Base-by-base conservation (phyloP, 2,797 vertebrate species). In the Decapterus maruadsi region DNA sequence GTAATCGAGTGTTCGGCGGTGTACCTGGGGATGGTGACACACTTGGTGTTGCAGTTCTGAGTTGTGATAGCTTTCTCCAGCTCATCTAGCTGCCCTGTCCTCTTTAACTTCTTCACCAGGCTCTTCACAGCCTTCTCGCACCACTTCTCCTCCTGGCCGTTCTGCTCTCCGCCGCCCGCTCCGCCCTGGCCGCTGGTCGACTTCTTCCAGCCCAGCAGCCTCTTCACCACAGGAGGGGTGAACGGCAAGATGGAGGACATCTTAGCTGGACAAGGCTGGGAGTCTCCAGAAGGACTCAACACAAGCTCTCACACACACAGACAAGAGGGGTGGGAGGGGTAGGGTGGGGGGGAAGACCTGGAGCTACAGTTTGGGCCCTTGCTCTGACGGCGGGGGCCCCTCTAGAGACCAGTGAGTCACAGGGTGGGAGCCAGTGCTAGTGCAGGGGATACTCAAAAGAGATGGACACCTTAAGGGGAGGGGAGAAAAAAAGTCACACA, bases 181-280 rank as follows among this genome's bases (percentile, higher is more conserved):
- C 97, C 97, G 8, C 95, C 96, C 3, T 96, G 94, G 22, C 97
- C 96, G 7, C 94, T 95, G 43, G 96, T 95, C 0, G 97, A 96
- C 79, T 99, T 99, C 93, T 99, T 99, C 98, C 98, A 99, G 72
- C 97, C 97, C 88, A 99, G 86, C 75, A 99, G 95, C 89, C 97
- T 97, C 95, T 99, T 99, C 93, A 99, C 98, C 83, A 99, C 98
- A 0, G 98, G 98, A n/a, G 98, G 98, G 78, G 98, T 99, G 94
- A 99, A 99, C 0, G 97, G 98, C 93, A 99, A 87, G 95, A 99
- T 99, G 93, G 98, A 97, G 74, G 97, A 99, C 98, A 99, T 99
- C 92, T 88, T 95, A 82, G 74, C 68, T 72, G 80, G 85, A 77
- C 64, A 83, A 84, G 65, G 65, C 72, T 5, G 64, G 57, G 83